Evolutionary conservation across 2,888 invertebrate species (phyloP), one percentile per base, ranked within the genome.

Genomic region (Aquatica leii): DNA sequence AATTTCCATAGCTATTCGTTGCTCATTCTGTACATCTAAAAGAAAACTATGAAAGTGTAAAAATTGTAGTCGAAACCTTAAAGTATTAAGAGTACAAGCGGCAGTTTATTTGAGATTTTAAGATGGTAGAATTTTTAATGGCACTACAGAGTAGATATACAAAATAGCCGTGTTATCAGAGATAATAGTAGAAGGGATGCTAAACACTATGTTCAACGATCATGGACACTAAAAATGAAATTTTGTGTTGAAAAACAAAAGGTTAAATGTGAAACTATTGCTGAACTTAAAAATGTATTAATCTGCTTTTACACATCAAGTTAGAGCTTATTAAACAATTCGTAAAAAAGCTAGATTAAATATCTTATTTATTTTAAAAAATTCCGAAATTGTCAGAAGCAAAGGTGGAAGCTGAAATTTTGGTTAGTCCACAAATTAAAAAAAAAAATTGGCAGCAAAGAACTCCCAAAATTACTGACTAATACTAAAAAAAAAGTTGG

Each of bases 21-120:
- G 41, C 41, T 41, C 24, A 24, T 6, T 24, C 24, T 4, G 24
- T 24, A 24, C 24, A 24, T 24, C 6, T 24, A 6, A 24, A 41
- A 41, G 41, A 41, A 41, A 12, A 11, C 8, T 41, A 41, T 37
- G 37, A 37, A 37, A 37, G 11, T 41, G 41, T 24, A 4, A 24
- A 24, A 24, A 6, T 41, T 8, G 8, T 41, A 14, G 14, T 41
- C 2, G 15, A 41, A 41, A 1, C 2, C 12, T 34, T 73, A 55
- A 73, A 74, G 48, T 76, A 75, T 70, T 46, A 51, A 12, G 66
- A 78, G 56, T 71, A 73, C 50, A 50, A 70, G 18, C 73, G 70
- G 74, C 49, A 60, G 41, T 66, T 76, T 12, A 73, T 70, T 57
- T 70, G 71, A 17, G 76, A 77, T 69, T 71, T 61, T 35, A 41